Percentiles rank a stretch among this genome's conserved stretches.
These are phyloP conservation scores for Cairina moschata DNA, from an alignment of 2,113 vertebrate genomes.

Conservation along the genomic window DNA sequence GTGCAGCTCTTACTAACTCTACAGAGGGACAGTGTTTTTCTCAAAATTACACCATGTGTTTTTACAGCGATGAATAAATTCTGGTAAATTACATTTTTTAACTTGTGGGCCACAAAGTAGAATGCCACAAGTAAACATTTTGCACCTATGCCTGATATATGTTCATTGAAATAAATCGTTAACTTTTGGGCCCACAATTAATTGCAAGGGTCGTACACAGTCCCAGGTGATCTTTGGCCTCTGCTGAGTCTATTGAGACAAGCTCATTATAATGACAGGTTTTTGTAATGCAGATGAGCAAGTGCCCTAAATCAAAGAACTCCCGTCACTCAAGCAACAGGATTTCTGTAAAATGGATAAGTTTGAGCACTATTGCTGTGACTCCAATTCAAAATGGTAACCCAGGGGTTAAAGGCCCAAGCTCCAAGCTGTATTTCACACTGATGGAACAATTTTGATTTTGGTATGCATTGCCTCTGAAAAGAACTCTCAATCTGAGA, in stretches of 20 bases:
- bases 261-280: not conserved
- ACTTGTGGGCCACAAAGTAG: not conserved
- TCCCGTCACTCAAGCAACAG: not conserved
- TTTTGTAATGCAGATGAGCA: not conserved
- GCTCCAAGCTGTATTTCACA: not conserved
- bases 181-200: not conserved
- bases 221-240: not conserved
- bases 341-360: not conserved
- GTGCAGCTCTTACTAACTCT: not conserved
- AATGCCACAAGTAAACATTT: not conserved
- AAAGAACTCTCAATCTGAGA: not conserved
- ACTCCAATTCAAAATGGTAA: not conserved
- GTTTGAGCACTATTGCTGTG: not conserved
- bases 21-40: not conserved
- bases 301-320: not conserved
- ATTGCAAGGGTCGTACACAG: not conserved
- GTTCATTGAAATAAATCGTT: not conserved
- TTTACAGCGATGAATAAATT: not conserved
- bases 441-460: not conserved
- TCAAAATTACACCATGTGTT: not conserved
- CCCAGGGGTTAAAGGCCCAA: not conserved
- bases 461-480: not conserved
- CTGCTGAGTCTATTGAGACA: not conserved
- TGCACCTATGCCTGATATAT: not conserved
- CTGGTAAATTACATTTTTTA: not conserved